Conservation (phyloP, 1,140 invertebrate species). For the Aethina tumida region DNA sequence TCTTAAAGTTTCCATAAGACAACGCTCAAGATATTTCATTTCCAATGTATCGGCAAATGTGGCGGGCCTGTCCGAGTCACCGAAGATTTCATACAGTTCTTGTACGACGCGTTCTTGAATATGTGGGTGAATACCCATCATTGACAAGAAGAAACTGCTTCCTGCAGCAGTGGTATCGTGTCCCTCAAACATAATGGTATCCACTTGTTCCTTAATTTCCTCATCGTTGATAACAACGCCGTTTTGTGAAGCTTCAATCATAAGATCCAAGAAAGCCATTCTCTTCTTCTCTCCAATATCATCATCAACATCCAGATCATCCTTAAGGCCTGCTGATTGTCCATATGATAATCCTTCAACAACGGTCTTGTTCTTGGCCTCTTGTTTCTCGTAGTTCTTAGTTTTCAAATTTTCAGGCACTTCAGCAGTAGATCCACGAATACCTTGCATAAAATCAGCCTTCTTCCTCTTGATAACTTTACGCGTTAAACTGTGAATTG, state of each 20-base stretch:
- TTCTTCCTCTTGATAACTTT: constrained; percentile 28
- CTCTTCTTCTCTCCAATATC: constrained; percentile 76
- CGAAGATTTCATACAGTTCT: constrained; percentile 74
- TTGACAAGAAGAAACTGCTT: constrained; percentile 72
- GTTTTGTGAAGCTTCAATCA: constrained; percentile 70
- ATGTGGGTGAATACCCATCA: constrained; percentile 69
- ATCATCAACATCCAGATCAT: constrained; percentile 63
- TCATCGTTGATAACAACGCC: constrained; percentile 67
- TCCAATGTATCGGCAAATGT: constrained; percentile 65
- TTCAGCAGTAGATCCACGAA: constrained; percentile 36
- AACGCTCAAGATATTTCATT: constrained; percentile 76
- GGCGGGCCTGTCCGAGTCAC: constrained; percentile 57
- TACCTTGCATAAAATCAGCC: constrained; percentile 26
- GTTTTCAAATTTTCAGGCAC: constrained; percentile 25
- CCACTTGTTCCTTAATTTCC: constrained; percentile 86
- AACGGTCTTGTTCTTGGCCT: constrained; percentile 25
- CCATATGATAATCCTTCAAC: constrained; percentile 61
- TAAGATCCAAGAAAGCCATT: constrained; percentile 84
- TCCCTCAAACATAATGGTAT: constrained; percentile 90
- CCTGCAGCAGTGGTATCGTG: constrained; percentile 85
- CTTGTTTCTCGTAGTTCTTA: constrained; percentile 21
- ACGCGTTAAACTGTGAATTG: constrained; percentile 73
- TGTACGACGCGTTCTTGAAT: constrained; percentile 63
- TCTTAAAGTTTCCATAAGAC: constrained; percentile 71
- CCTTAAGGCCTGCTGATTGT: constrained; percentile 58